These are phyloP conservation scores for Adelognathus sp. DNA, from an alignment of 2,888 invertebrate species.

Conservation along the genomic window DNA sequence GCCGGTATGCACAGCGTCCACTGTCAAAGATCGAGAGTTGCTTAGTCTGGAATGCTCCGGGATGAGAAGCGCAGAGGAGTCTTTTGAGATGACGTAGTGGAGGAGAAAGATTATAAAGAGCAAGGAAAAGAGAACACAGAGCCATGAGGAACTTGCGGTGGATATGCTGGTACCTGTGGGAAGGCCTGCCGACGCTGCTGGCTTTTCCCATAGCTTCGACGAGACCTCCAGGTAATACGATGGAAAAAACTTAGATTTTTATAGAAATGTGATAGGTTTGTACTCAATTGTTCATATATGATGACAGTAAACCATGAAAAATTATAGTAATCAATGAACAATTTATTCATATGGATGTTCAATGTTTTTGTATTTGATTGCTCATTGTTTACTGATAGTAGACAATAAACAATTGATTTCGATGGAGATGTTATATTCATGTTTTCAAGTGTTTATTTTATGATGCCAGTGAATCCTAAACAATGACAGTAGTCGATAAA, in stretches of 20 bases:
- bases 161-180: conserved; percentile 76
- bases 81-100: conserved; percentile 31
- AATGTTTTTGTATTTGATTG: no score
- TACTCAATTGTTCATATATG: no score
- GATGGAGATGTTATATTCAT: no score
- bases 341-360: no score
- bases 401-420: no score
- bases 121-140: conserved; percentile 53
- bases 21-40: neutral
- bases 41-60: neutral
- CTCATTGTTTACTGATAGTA: no score
- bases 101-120: conserved; percentile 51
- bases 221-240: conserved; percentile 55
- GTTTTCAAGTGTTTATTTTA: no score
- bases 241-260: neutral
- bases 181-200: conserved; percentile 72
- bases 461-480: no score
- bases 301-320: no score
- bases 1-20: neutral
- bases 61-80: neutral
- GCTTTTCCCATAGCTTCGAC: conserved; percentile 73
- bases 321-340: no score
- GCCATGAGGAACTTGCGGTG: conserved; percentile 75
- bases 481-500: no score
- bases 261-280: no score